Evolutionary conservation across 2,888 invertebrate genomes (phyloP).

Genomic region (Papilio protenor): DNA sequence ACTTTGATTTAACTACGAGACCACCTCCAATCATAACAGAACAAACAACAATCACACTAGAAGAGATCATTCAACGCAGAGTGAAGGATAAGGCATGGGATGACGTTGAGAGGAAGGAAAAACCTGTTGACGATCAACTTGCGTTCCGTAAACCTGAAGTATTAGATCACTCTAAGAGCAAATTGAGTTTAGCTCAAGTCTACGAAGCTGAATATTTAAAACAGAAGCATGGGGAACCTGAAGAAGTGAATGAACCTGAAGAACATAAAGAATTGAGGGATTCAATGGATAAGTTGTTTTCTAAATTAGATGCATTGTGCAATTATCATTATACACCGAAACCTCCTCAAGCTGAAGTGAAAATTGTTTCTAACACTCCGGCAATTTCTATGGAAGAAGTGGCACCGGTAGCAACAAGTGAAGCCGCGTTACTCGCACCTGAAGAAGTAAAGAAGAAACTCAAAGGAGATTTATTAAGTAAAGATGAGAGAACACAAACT

Average conservation of each 20-base stretch:
- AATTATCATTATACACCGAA: constrained; percentile 98
- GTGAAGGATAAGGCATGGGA: constrained; percentile 98
- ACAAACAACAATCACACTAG: constrained; percentile 93
- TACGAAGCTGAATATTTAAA: constrained; percentile 95
- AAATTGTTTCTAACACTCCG: constrained; percentile 95
- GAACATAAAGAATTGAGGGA: constrained; percentile 91
- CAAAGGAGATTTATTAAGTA: constrained; percentile 85
- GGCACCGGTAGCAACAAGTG: constrained; percentile 94
- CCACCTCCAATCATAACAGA: constrained; percentile 97
- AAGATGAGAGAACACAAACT: constrained; percentile 91
- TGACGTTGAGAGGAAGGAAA: constrained; percentile 94
- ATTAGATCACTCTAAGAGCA: constrained; percentile 97
- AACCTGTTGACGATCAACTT: constrained; percentile 91
- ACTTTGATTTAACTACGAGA: constrained; percentile 93
- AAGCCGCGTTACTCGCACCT: constrained; percentile 94
- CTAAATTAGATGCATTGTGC: constrained; percentile 94
- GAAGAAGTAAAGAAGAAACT: constrained; percentile 92
- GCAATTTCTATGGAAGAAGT: constrained; percentile 98
- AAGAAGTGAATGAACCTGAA: constrained; percentile 88
- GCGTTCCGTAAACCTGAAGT: constrained; percentile 95
- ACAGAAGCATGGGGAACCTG: constrained; percentile 85
- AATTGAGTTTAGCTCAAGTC: constrained; percentile 95
- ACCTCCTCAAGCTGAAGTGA: constrained; percentile 92
- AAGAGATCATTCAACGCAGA: constrained; percentile 95
- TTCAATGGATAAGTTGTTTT: constrained; percentile 90